These are phyloP conservation scores for Erebia palarica DNA, from an alignment of 2,888 invertebrate genomes.

Conservation along the genomic window DNA sequence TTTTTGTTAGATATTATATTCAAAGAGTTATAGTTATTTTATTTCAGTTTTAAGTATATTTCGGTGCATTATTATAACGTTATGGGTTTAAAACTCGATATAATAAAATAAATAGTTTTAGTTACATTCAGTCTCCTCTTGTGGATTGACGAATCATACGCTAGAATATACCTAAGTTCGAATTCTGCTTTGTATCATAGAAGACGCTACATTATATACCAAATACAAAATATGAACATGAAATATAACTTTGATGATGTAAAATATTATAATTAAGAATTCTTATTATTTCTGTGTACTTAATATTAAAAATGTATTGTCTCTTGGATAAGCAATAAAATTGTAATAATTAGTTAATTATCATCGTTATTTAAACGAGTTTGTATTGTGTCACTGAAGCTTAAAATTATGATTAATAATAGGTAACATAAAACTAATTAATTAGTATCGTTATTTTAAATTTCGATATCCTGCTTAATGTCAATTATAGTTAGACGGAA, in stretches of 20 bases:
- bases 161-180: conserved; percentile 81
- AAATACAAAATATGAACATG: conserved; percentile 56
- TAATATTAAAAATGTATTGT: conserved; percentile 33
- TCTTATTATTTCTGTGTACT: conserved; percentile 24
- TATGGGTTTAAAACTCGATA: conserved; percentile 68
- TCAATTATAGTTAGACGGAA: conserved; percentile 76
- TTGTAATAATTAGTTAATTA: conserved; percentile 36
- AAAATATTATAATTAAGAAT: conserved; percentile 18
- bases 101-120: conserved; percentile 50
- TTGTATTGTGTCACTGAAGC: conserved; percentile 23
- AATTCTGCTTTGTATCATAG: conserved; percentile 73
- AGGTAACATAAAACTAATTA: conserved; percentile 10
- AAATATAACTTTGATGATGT: conserved; percentile 26
- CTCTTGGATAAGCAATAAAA: conserved; percentile 43
- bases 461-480: conserved; percentile 68
- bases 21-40: conserved; percentile 50
- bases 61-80: conserved; percentile 47
- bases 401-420: conserved; percentile 23
- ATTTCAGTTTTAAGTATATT: conserved; percentile 48
- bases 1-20: conserved; percentile 43
- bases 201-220: conserved; percentile 67
- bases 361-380: conserved; percentile 29
- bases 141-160: conserved; percentile 76
- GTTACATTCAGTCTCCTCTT: conserved; percentile 58
- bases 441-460: conserved; percentile 31